phyloP scores from a whole-genome alignment of 2,113 vertebrate species.

The Oreochromis aureus region DNA sequence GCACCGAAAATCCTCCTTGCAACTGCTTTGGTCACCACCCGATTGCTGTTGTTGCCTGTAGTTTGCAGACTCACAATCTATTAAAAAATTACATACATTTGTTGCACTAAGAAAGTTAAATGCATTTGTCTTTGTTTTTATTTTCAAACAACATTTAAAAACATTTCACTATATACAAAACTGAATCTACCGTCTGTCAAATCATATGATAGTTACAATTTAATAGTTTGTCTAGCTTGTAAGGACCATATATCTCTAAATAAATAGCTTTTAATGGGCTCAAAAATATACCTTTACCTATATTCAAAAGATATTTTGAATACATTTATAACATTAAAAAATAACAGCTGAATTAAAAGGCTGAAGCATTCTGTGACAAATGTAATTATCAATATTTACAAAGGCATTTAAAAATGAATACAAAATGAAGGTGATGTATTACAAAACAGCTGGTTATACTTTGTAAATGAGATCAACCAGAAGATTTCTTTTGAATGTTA shows the following conservation, averaged over 20 bases:
- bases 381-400: neutral
- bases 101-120: neutral
- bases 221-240: neutral
- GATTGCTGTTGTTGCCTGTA: neutral
- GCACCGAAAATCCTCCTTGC: neutral
- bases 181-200: neutral
- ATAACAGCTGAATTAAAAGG: neutral
- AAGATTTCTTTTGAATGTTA: too few species aligned
- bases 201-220: neutral
- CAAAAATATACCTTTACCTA: rapidly evolving
- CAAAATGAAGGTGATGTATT: too few species aligned
- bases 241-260: neutral
- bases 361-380: neutral
- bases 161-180: neutral
- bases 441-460: too few species aligned
- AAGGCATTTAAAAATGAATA: neutral
- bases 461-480: too few species aligned
- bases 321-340: neutral
- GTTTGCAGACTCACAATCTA: neutral
- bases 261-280: neutral
- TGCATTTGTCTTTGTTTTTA: neutral
- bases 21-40: neutral
- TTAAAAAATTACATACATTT: neutral
- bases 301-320: rapidly evolving
- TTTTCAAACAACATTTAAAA: neutral